Evolutionary conservation across 92 coral and sea anemone genomes (phyloP).

Genomic region (Porites evermanni): DNA sequence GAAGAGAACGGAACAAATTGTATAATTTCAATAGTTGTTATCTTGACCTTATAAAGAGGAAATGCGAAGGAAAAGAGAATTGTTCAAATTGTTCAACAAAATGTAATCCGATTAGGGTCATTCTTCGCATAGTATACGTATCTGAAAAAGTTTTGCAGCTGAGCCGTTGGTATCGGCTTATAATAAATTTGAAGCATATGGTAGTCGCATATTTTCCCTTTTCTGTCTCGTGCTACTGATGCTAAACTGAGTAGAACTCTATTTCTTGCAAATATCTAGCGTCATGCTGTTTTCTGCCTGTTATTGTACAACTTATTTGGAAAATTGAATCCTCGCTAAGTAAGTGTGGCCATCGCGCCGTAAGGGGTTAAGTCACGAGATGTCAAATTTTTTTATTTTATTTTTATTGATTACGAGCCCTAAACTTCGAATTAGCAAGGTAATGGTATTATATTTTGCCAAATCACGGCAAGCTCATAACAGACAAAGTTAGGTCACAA

Average conservation of each 20-base stretch:
- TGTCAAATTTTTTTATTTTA: too few species aligned
- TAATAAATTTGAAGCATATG: slow-evolving; percentile 2
- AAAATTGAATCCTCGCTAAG: too few species aligned
- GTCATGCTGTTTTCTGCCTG: slow-evolving; percentile 7
- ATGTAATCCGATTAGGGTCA: slow-evolving; percentile 11
- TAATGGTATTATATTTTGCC: too few species aligned
- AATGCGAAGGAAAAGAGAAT: neutral
- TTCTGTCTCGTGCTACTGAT: slow-evolving; percentile 1
- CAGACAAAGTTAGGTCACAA: too few species aligned
- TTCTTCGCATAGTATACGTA: slow-evolving; percentile 16
- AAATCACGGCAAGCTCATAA: too few species aligned
- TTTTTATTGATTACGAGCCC: too few species aligned
- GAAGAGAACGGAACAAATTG: neutral
- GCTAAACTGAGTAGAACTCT: neutral
- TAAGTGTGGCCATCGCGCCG: too few species aligned
- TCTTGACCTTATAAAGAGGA: slow-evolving; percentile 24
- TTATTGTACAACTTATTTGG: too few species aligned
- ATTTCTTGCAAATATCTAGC: slow-evolving; percentile 29
- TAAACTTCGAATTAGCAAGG: too few species aligned
- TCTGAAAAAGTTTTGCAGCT: neutral
- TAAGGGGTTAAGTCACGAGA: too few species aligned
- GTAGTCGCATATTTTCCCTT: slow-evolving; percentile 6
- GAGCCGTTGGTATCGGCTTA: slow-evolving; percentile 22
- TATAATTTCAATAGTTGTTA: neutral
- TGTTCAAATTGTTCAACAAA: neutral